phyloP scores from a whole-genome alignment of 2,888 invertebrate species.

The Lasiommata megera region DNA sequence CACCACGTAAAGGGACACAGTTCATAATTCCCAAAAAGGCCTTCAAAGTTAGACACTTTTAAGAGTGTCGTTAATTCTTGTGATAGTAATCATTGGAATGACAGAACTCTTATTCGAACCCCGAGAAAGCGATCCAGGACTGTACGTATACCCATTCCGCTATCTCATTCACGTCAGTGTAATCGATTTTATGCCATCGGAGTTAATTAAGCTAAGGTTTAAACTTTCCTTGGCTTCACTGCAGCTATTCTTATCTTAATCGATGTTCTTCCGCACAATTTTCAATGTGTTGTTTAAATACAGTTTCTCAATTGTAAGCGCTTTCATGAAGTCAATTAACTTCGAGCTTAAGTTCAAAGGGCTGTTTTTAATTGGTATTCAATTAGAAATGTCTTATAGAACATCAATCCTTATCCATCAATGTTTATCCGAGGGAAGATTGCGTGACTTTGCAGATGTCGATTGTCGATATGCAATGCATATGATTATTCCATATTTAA shows the following conservation, averaged over 20 bases:
- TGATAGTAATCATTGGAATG: conserved; percentile 15
- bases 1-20: too few relatives aligned
- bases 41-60: conserved; percentile 30
- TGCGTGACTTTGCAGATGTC: too few relatives aligned
- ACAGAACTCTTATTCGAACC: conserved; percentile 32
- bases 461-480: too few relatives aligned
- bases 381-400: too few relatives aligned
- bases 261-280: conserved; percentile 32
- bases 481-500: too few relatives aligned
- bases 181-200: conserved; percentile 40
- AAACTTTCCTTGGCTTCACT: conserved; percentile 31
- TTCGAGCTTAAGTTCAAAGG: neutral
- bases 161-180: conserved; percentile 38
- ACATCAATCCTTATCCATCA: too few relatives aligned
- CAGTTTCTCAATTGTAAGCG: conserved; percentile 10
- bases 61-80: conserved; percentile 23
- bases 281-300: conserved; percentile 32
- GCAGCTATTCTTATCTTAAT: conserved; percentile 34
- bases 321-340: conserved; percentile 10
- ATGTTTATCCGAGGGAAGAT: too few relatives aligned
- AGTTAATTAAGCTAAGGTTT: conserved; percentile 40
- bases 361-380: neutral
- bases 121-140: conserved; percentile 28
- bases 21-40: neutral
- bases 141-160: conserved; percentile 36